A percentile compares a stretch with the other conserved stretches of the same genome.
Conservation (phyloP, 1,140 invertebrate species). For the Pseudomyrmex pallidus region DNA sequence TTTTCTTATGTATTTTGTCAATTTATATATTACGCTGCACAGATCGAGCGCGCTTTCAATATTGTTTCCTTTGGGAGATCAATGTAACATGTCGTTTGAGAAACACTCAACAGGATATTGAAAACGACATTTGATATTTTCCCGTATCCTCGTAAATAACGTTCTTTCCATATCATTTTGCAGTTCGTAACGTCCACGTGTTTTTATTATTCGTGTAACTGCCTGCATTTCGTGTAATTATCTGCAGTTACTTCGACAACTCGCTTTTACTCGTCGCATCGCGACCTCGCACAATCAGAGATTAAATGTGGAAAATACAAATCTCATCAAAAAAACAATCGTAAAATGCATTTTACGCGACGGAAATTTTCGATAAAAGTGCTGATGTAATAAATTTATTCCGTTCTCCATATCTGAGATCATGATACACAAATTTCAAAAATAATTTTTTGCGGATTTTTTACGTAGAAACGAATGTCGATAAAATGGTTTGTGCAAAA, state of each 20-base stretch:
- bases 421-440: too few species aligned
- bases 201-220: neutral
- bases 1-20: constrained; percentile 27
- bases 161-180: neutral
- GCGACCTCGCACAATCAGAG: neutral
- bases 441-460: too few species aligned
- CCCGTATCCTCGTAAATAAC: neutral
- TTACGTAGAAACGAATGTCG: too few species aligned
- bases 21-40: neutral
- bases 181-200: neutral
- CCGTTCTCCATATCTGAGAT: too few species aligned
- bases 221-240: neutral
- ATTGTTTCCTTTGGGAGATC: neutral
- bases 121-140: constrained; percentile 11
- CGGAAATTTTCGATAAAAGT: too few species aligned
- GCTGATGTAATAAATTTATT: too few species aligned
- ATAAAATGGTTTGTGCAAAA: neutral
- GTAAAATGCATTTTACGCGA: neutral
- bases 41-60: neutral
- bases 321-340: constrained; percentile 9
- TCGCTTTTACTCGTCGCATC: too few species aligned
- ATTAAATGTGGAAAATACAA: neutral
- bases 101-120: neutral
- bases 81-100: neutral
- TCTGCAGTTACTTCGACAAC: neutral